Conservation (phyloP, 2,797 vertebrate species). For the Xenops minutus region DNA sequence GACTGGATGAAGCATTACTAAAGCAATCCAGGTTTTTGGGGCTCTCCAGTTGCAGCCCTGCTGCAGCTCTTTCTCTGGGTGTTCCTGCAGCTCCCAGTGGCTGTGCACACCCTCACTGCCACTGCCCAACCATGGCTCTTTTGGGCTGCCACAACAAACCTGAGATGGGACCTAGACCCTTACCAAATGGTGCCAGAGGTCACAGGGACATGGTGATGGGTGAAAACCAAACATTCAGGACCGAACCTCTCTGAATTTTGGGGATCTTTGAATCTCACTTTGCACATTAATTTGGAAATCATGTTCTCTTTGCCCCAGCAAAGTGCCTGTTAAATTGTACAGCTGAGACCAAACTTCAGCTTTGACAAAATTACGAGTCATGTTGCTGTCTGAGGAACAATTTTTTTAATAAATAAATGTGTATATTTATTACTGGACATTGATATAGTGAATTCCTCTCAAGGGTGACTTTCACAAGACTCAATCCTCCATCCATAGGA, state of each 20-base stretch:
- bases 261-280: neutral
- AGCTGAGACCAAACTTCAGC: neutral
- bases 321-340: neutral
- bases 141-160: neutral
- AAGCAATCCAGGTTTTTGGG: neutral
- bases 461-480: neutral
- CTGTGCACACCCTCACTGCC: fast-evolving
- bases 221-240: neutral
- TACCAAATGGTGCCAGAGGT: neutral
- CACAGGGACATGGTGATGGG: fast-evolving
- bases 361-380: neutral
- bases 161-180: neutral
- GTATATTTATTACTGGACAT: neutral
- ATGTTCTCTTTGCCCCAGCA: fast-evolving
- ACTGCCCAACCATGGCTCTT: neutral
- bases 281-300: fast-evolving
- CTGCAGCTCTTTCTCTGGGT: neutral
- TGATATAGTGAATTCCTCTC: neutral
- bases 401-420: neutral
- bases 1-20: neutral
- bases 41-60: neutral
- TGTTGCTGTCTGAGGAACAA: fast-evolving
- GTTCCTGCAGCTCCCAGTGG: neutral
- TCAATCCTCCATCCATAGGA: neutral
- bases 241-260: neutral